phyloP scores from a whole-genome alignment of 2,113 vertebrate species.

The Peromyscus californicus region DNA sequence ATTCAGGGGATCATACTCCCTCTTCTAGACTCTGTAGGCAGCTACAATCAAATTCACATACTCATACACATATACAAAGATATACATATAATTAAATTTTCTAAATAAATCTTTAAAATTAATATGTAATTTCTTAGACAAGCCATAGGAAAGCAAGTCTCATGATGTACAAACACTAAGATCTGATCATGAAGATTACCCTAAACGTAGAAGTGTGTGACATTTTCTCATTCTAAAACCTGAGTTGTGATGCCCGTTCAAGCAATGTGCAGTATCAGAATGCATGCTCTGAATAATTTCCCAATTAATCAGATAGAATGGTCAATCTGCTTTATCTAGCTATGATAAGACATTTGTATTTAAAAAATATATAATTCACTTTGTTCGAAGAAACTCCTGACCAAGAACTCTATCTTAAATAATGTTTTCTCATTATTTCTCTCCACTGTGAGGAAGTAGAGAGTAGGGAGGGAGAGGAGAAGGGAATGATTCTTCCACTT shows the following conservation, averaged over 20 bases:
- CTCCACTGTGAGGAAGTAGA: neutral
- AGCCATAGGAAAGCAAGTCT: neutral
- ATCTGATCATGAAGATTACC: neutral
- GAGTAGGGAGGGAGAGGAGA: neutral
- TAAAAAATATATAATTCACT: neutral
- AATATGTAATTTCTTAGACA: neutral
- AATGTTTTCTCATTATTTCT: neutral
- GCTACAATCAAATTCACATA: neutral
- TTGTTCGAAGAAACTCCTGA: neutral
- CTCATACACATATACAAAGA: neutral
- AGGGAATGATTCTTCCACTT: neutral
- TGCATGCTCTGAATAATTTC: neutral
- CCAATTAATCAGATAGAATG: neutral
- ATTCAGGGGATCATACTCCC: fast-evolving
- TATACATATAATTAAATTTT: neutral
- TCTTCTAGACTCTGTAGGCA: neutral
- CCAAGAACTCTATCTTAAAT: neutral
- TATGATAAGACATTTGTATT: neutral
- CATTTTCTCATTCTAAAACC: neutral
- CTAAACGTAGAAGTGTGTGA: neutral
- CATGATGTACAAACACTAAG: neutral
- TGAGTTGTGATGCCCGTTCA: neutral
- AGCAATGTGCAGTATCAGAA: neutral
- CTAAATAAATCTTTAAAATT: neutral
- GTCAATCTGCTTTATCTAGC: neutral